phyloP scores from a whole-genome alignment of 2,888 invertebrate species.

The Theodoxus fluviatilis region DNA sequence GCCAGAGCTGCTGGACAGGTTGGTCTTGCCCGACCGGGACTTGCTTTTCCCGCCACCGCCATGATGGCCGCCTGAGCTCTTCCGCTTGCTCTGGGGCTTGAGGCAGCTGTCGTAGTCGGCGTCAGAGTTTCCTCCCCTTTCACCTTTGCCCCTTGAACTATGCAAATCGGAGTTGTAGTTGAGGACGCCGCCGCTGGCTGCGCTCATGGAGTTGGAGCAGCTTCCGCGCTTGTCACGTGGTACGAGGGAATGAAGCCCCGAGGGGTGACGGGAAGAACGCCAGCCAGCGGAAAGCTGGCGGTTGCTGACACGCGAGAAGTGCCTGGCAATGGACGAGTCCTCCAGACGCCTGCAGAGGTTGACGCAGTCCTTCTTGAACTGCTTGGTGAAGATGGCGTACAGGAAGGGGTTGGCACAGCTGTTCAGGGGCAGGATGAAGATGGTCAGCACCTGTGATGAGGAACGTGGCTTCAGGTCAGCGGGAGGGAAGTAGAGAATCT shows the following conservation, averaged over 20 bases:
- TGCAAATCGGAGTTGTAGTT: constrained; percentile 34
- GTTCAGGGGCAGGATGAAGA: constrained; percentile 93
- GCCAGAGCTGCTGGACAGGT: too few species aligned
- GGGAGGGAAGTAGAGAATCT: too few species aligned
- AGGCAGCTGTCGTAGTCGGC: too few species aligned
- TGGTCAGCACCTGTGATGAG: constrained; percentile 75
- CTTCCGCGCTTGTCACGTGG: constrained; percentile 38
- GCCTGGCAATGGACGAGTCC: constrained; percentile 67
- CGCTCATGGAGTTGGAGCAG: constrained; percentile 38
- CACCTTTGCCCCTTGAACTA: constrained; percentile 16
- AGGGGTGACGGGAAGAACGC: constrained; percentile 39
- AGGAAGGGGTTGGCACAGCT: constrained; percentile 98
- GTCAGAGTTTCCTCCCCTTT: too few species aligned
- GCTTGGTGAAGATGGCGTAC: constrained; percentile 96
- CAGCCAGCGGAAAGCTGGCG: constrained; percentile 39
- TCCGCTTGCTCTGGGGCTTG: too few species aligned
- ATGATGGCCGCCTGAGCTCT: too few species aligned
- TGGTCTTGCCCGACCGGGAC: too few species aligned
- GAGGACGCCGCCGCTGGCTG: constrained; percentile 40
- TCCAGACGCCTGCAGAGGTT: constrained; percentile 95
- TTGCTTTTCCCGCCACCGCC: too few species aligned
- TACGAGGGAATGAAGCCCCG: constrained; percentile 40
- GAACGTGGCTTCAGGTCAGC: too few species aligned
- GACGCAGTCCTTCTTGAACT: constrained; percentile 96
- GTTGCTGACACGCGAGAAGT: constrained; percentile 50